These are phyloP conservation scores for Trichopoda pennipes DNA, from an alignment of 2,888 invertebrate species.

Conservation along the genomic window DNA sequence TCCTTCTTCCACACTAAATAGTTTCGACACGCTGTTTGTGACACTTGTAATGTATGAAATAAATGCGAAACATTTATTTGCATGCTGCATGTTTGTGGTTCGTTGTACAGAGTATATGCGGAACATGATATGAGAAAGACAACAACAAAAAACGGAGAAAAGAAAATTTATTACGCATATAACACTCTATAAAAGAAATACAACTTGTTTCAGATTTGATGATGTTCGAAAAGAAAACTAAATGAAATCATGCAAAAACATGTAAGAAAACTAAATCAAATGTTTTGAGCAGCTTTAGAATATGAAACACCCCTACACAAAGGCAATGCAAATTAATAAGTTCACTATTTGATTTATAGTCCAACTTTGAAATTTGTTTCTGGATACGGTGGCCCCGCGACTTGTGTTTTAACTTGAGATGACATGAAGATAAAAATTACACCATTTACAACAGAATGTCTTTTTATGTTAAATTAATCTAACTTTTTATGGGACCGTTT, in stretches of 20 bases:
- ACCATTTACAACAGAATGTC: too few relatives aligned
- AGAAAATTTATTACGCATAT: slow-evolving; percentile 66
- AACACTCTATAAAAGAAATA: slow-evolving; percentile 64
- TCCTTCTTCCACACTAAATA: slow-evolving; percentile 14
- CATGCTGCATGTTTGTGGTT: slow-evolving; percentile 41
- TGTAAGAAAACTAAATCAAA: slow-evolving; percentile 11
- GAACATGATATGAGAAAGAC: slow-evolving; percentile 42
- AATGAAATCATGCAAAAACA: neutral
- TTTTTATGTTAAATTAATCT: too few relatives aligned
- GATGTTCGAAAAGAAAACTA: slow-evolving; percentile 38
- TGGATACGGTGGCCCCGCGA: too few relatives aligned
- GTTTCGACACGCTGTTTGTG: slow-evolving; percentile 54
- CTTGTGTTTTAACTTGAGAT: too few relatives aligned
- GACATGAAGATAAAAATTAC: too few relatives aligned
- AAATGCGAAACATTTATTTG: slow-evolving; percentile 61
- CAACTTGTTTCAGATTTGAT: slow-evolving; percentile 66
- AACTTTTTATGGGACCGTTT: too few relatives aligned
- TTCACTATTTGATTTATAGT: too few relatives aligned
- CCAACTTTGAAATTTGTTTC: neutral
- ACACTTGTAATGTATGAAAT: slow-evolving; percentile 65
- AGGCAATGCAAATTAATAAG: neutral
- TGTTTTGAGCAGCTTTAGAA: neutral
- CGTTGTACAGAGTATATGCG: slow-evolving; percentile 16
- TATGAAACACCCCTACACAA: slow-evolving; percentile 32
- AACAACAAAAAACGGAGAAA: slow-evolving; percentile 16